Evolutionary conservation across 1,140 invertebrate genomes (phyloP).

Genomic region (Caenorhabditis remanei): DNA sequence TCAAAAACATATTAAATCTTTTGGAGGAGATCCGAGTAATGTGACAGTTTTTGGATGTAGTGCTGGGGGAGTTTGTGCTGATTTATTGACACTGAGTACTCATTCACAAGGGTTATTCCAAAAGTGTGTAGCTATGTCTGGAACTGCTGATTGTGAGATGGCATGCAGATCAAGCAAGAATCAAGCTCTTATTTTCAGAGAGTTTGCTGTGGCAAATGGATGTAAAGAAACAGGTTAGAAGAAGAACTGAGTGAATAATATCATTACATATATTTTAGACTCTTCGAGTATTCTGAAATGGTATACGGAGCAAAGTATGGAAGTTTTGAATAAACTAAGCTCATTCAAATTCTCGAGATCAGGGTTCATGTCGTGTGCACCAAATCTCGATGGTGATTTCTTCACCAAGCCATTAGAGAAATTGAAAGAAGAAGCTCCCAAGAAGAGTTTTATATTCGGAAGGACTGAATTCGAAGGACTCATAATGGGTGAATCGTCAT

Average conservation of each 20-base stretch:
- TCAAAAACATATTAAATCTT: slow-evolving; percentile 89
- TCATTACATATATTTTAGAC: not conserved
- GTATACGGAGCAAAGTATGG: not conserved
- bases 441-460: slow-evolving; percentile 44
- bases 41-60: slow-evolving; percentile 87
- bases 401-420: slow-evolving; percentile 24
- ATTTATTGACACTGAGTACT: slow-evolving; percentile 36
- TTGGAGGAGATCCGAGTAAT: slow-evolving; percentile 89
- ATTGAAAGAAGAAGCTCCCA: slow-evolving; percentile 50
- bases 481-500: slow-evolving; percentile 49
- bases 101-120: slow-evolving; percentile 55
- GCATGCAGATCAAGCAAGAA: slow-evolving; percentile 11
- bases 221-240: not conserved
- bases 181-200: not conserved
- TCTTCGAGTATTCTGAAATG: not conserved
- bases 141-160: slow-evolving; percentile 37
- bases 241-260: not conserved
- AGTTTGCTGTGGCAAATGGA: not conserved
- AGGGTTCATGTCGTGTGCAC: not conserved
- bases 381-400: slow-evolving; percentile 57
- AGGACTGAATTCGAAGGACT: slow-evolving; percentile 64
- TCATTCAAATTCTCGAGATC: not conserved
- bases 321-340: not conserved
- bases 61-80: slow-evolving; percentile 41
- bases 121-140: slow-evolving; percentile 62